Percentiles rank a stretch among this genome's conserved stretches.
Evolutionary conservation across 92 coral and sea anemone genomes (phyloP).

Genomic region (Phenganax subtilis): DNA sequence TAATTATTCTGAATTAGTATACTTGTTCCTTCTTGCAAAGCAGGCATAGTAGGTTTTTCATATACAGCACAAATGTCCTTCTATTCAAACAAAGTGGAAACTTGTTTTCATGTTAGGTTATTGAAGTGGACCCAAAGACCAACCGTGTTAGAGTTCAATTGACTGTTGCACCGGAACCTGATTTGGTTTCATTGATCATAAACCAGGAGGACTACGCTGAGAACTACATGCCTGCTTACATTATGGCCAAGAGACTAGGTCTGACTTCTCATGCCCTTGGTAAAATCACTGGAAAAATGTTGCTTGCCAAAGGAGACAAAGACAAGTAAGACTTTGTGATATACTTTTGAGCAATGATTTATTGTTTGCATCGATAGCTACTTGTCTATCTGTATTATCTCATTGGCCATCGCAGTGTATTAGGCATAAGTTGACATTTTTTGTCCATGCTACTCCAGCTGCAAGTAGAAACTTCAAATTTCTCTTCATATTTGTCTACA

Average conservation of each 20-base stretch:
- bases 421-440: too few relatives aligned
- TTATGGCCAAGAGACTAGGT: constrained; percentile 81
- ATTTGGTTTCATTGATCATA: constrained; percentile 56
- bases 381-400: too few relatives aligned
- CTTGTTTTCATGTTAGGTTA: constrained; percentile 10
- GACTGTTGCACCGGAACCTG: constrained; percentile 75
- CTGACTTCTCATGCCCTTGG: constrained; percentile 62
- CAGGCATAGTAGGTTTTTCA: background rate
- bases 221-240: constrained; percentile 64
- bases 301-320: constrained; percentile 66
- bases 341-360: background rate
- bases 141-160: constrained; percentile 91
- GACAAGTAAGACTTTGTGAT: constrained; percentile 52
- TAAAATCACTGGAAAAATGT: constrained; percentile 74
- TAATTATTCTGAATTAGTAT: background rate
- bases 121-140: constrained; percentile 84
- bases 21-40: background rate
- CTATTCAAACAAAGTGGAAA: too few relatives aligned
- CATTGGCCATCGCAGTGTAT: too few relatives aligned
- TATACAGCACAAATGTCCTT: background rate
- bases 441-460: background rate
- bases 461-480: background rate
- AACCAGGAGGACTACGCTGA: constrained; percentile 58
- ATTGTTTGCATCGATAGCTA: too few relatives aligned
- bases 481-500: background rate